Conservation (phyloP, 2,113 vertebrate genomes). For the Ctenomys sociabilis region DNA sequence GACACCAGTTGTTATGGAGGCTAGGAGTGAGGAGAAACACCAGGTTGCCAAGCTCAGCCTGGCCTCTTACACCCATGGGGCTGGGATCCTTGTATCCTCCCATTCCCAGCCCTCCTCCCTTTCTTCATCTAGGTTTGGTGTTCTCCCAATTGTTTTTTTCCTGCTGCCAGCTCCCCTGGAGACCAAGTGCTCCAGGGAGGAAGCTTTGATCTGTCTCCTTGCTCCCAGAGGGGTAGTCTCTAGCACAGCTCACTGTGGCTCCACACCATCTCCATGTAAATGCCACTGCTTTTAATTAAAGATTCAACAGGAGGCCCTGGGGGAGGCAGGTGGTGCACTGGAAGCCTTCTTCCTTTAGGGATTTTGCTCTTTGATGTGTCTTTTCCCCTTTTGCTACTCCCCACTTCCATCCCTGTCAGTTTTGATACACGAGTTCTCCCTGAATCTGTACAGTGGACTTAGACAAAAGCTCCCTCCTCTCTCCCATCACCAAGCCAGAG, state of each 20-base stretch:
- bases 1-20: not conserved
- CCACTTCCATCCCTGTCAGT: not conserved
- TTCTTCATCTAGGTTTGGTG: not conserved
- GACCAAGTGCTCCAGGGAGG: not conserved
- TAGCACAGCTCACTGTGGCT: conserved; percentile 58
- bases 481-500: not conserved
- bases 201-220: not conserved
- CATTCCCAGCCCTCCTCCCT: not conserved
- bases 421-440: conserved; percentile 28
- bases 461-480: not conserved
- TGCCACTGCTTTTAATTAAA: conserved; percentile 69
- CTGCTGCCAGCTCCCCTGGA: not conserved
- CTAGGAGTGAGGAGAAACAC: not conserved
- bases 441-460: not conserved
- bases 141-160: not conserved
- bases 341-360: conserved; percentile 9
- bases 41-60: not conserved
- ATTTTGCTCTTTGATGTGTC: not conserved
- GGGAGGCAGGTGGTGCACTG: not conserved
- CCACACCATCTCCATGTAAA: not conserved
- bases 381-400: not conserved
- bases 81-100: rapidly evolving
- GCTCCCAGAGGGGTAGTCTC: conserved; percentile 44
- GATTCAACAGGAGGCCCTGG: conserved; percentile 57
- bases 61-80: not conserved